Percentiles rank a stretch among this genome's conserved stretches.
These are phyloP conservation scores for Umimayanthus kanabou DNA, from an alignment of 92 coral and sea anemone genomes.

Conservation along the genomic window DNA sequence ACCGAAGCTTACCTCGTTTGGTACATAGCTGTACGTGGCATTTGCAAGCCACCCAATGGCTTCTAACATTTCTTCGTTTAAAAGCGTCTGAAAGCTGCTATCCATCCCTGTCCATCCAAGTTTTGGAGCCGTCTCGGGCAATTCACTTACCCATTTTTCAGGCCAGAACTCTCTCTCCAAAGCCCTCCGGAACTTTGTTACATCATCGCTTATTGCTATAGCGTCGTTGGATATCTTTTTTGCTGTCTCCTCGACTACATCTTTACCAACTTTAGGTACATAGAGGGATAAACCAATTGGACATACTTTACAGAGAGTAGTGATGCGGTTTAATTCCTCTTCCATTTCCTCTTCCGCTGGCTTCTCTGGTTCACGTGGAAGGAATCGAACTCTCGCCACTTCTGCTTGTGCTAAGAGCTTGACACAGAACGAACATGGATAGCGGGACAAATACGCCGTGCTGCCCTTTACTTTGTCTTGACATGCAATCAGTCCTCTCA, in stretches of 20 bases:
- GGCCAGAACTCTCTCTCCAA: background rate
- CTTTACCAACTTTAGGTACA: background rate
- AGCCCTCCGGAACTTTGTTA: background rate
- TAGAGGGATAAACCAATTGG: background rate
- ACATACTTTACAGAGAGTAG: slow-evolving; percentile 1
- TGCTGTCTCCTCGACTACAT: background rate
- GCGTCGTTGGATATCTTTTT: background rate
- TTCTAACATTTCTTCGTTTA: background rate
- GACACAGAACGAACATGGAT: slow-evolving; percentile 71
- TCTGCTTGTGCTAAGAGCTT: slow-evolving; percentile 68
- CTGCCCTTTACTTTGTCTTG: slow-evolving; percentile 59
- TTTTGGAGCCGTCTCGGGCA: background rate
- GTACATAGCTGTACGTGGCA: background rate
- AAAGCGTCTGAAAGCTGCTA: background rate
- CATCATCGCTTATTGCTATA: background rate
- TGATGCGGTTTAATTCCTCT: background rate
- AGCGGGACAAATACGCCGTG: slow-evolving; percentile 61
- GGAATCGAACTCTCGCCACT: slow-evolving; percentile 50
- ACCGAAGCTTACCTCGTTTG: background rate
- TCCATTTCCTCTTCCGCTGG: background rate
- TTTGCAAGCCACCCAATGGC: slow-evolving; percentile 3
- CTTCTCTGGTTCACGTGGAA: slow-evolving; percentile 69
- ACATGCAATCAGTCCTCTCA: slow-evolving; percentile 57
- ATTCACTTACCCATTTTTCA: background rate
- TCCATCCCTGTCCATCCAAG: background rate